These are phyloP conservation scores for Mesorhabditis belari DNA, from an alignment of 2,888 invertebrate species.

Conservation along the genomic window DNA sequence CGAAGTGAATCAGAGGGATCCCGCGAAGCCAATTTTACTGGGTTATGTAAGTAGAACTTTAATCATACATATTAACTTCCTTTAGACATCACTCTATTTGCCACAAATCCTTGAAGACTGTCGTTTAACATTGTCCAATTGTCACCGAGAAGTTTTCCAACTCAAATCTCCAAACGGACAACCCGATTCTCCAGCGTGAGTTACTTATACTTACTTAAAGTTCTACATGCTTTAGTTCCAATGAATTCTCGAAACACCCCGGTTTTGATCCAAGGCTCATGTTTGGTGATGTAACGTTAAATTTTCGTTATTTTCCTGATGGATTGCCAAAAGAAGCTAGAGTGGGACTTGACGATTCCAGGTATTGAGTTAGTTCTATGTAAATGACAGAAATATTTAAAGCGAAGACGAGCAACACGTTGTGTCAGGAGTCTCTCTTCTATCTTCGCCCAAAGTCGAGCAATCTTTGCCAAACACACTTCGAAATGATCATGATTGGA, in stretches of 20 bases:
- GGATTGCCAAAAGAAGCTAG: slow-evolving; percentile 28
- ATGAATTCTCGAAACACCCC: slow-evolving; percentile 61
- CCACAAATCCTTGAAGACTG: slow-evolving; percentile 48
- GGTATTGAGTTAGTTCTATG: no score
- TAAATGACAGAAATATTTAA: no score
- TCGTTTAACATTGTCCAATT: slow-evolving; percentile 42
- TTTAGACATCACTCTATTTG: slow-evolving; percentile 31
- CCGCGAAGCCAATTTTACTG: slow-evolving; percentile 24
- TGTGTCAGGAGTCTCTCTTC: no score
- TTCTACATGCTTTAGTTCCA: slow-evolving; percentile 3
- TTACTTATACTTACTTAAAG: neutral
- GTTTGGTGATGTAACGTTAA: slow-evolving; percentile 80
- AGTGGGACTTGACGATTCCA: neutral
- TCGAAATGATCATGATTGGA: slow-evolving; percentile 20
- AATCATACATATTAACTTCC: neutral
- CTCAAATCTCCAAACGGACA: slow-evolving; percentile 33
- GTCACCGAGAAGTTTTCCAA: slow-evolving; percentile 45
- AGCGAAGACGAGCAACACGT: no score
- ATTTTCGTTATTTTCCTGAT: slow-evolving; percentile 60
- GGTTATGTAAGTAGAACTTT: slow-evolving; percentile 28
- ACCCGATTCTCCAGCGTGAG: neutral
- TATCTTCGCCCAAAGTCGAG: no score
- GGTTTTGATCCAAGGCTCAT: slow-evolving; percentile 86
- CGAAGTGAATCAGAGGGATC: slow-evolving; percentile 2
- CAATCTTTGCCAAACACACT: slow-evolving; percentile 12